Percentiles rank a stretch among this genome's conserved stretches.
Conservation (phyloP, 2,797 vertebrate genomes). For the Danio aesculapii region DNA sequence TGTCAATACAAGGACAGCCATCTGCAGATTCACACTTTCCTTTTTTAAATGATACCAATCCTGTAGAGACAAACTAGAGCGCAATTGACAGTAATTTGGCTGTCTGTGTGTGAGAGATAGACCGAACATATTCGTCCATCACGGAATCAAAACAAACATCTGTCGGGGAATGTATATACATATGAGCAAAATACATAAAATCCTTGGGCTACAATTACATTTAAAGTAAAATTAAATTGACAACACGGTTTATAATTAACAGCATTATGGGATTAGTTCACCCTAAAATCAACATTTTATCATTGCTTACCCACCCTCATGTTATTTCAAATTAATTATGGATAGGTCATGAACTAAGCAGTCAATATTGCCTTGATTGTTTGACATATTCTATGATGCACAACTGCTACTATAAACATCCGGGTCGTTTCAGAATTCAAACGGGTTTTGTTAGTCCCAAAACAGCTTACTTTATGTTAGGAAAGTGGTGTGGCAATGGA, state of each 20-base stretch:
- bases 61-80: background rate
- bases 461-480: too few relatives aligned
- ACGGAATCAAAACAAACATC: slow-evolving; percentile 14
- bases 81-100: slow-evolving; percentile 23
- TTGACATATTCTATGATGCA: too few relatives aligned
- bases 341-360: too few relatives aligned
- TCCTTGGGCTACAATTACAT: background rate
- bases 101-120: background rate
- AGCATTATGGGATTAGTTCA: background rate
- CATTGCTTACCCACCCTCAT: too few relatives aligned
- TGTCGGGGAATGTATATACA: background rate
- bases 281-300: too few relatives aligned
- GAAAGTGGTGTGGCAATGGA: too few relatives aligned
- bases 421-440: too few relatives aligned
- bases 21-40: slow-evolving; percentile 3
- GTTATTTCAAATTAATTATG: too few relatives aligned
- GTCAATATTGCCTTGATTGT: too few relatives aligned
- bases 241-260: background rate
- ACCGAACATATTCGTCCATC: background rate
- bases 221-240: background rate
- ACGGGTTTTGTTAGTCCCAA: too few relatives aligned
- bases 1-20: slow-evolving; percentile 20
- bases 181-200: background rate
- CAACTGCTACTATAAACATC: too few relatives aligned
- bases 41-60: slow-evolving; percentile 5